Conservation (phyloP, 2,113 vertebrate genomes). For the Rhipidura dahli region DNA sequence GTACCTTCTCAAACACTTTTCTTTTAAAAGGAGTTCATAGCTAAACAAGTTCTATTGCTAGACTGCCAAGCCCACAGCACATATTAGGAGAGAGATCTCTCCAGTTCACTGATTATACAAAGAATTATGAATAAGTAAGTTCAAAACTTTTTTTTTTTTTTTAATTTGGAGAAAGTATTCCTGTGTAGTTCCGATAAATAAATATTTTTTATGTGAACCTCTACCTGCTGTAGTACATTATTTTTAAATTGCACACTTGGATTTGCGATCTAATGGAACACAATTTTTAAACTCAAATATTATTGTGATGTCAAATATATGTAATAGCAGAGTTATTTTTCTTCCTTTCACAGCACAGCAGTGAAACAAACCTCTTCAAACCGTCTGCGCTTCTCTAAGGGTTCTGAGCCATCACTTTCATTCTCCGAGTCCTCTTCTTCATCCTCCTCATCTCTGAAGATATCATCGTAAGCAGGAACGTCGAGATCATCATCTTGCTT, state of each 20-base stretch:
- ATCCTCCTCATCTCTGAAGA: conserved; percentile 90
- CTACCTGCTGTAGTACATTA: background rate
- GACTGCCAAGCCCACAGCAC: background rate
- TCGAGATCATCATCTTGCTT: conserved; percentile 92
- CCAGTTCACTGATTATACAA: background rate
- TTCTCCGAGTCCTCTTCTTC: conserved; percentile 82
- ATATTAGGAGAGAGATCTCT: background rate
- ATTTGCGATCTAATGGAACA: background rate
- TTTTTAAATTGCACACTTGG: background rate
- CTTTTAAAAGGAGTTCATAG: background rate
- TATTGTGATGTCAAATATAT: background rate
- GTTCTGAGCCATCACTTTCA: conserved; percentile 85
- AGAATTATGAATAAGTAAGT: background rate
- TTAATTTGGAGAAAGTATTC: background rate
- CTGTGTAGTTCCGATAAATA: background rate
- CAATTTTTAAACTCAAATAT: background rate
- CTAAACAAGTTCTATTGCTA: background rate
- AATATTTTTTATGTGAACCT: background rate
- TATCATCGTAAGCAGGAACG: conserved; percentile 91
- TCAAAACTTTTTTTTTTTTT: background rate
- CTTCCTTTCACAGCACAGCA: background rate
- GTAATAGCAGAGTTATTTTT: background rate
- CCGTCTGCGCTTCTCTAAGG: conserved; percentile 88
- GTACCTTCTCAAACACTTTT: background rate
- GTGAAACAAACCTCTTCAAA: conserved; percentile 82